These are phyloP conservation scores for Dinomys branickii DNA, from an alignment of 2,113 vertebrate species.

Conservation along the genomic window DNA sequence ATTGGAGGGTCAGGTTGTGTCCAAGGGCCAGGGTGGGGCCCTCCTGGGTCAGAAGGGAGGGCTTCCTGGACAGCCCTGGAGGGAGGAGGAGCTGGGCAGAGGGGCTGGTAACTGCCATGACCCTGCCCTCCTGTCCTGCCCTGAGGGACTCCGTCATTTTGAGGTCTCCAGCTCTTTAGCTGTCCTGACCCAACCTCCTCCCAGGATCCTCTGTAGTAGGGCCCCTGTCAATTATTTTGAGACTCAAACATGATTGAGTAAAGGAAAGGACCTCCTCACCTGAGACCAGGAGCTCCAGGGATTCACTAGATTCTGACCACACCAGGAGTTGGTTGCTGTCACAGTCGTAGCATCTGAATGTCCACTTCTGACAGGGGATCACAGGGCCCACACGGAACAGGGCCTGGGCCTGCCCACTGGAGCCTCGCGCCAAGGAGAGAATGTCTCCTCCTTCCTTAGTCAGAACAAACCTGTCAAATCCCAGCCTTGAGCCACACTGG, in stretches of 20 bases:
- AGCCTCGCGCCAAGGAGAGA: fast-evolving
- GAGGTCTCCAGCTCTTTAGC: too few species aligned
- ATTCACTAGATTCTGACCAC: not conserved
- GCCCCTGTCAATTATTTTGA: too few species aligned
- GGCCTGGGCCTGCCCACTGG: fast-evolving
- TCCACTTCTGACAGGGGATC: not conserved
- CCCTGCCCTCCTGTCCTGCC: not conserved
- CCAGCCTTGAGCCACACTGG: fast-evolving
- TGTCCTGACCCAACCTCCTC: too few species aligned
- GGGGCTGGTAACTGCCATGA: too few species aligned
- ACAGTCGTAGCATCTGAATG: not conserved
- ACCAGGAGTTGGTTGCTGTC: fast-evolving
- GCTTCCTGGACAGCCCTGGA: too few species aligned
- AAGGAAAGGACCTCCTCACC: not conserved
- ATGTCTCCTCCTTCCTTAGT: not conserved
- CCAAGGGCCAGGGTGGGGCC: too few species aligned
- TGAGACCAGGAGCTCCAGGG: not conserved
- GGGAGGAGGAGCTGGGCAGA: not conserved
- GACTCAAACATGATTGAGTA: too few species aligned
- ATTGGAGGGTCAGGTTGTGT: not conserved
- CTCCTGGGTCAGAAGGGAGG: not conserved
- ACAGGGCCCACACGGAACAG: not conserved
- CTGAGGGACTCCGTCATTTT: not conserved
- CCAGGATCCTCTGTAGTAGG: too few species aligned
- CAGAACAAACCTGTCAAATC: not conserved